These are phyloP conservation scores for Phalacrocorax brasilianus DNA, from an alignment of 2,113 vertebrate genomes.

Conservation along the genomic window DNA sequence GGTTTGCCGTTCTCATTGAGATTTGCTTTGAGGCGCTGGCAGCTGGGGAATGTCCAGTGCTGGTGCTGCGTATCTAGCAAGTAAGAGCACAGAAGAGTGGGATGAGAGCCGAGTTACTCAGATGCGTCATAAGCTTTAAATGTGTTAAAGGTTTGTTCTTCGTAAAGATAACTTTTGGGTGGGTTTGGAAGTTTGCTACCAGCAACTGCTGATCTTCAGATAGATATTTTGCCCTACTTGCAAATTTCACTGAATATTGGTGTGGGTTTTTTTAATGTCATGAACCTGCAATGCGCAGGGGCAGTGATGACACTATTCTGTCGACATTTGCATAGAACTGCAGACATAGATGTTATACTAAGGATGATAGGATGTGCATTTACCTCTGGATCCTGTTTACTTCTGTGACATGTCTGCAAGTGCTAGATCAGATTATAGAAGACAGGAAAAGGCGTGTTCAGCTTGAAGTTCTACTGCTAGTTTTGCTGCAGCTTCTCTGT, in stretches of 20 bases:
- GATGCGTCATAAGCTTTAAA: not conserved
- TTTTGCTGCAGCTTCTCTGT: not conserved
- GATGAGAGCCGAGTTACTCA: not conserved
- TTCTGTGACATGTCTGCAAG: slow-evolving; percentile 21
- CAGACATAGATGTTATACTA: not conserved
- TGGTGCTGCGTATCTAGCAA: not conserved
- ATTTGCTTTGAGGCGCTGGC: not conserved
- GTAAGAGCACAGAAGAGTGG: not conserved
- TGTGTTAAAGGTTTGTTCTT: not conserved
- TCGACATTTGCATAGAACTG: not conserved
- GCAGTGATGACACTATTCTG: not conserved
- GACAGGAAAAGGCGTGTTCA: slow-evolving; percentile 67
- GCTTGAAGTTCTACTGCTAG: not conserved
- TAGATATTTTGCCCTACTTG: not conserved
- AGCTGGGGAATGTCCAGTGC: not conserved
- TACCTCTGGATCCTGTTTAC: slow-evolving; percentile 37
- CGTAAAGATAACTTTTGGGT: not conserved
- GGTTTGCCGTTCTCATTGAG: not conserved
- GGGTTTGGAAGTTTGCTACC: not conserved
- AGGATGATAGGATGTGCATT: not conserved
- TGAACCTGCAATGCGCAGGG: rapidly evolving
- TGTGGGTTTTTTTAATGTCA: not conserved
- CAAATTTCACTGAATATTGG: not conserved
- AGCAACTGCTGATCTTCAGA: not conserved
- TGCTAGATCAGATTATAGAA: slow-evolving; percentile 58